phyloP scores from a whole-genome alignment of 2,797 vertebrate genomes.

The Columba guinea region DNA sequence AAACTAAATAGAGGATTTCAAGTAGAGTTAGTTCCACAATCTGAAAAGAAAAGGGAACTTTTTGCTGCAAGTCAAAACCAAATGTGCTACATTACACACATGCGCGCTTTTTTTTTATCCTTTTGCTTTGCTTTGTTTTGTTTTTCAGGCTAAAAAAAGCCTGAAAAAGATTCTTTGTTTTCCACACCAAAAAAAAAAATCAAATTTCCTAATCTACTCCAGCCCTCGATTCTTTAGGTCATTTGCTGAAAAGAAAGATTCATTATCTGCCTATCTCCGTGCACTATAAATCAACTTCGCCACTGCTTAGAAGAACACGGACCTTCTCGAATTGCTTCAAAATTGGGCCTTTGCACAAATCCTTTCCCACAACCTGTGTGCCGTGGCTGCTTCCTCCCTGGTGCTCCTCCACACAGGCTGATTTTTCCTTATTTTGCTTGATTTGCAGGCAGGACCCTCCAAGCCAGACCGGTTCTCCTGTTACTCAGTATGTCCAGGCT shows the following conservation, averaged over 20 bases:
- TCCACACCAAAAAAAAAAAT: not conserved
- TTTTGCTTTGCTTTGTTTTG: not conserved
- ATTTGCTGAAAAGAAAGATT: constrained; percentile 4
- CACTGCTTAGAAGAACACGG: not conserved
- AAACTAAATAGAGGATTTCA: not conserved
- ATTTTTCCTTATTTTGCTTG: not conserved
- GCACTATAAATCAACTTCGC: not conserved
- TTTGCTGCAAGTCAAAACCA: not conserved
- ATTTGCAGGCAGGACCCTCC: not conserved
- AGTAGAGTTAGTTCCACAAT: not conserved
- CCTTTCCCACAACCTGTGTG: not conserved
- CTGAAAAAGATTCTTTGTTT: not conserved
- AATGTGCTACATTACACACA: not conserved
- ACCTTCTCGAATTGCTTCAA: not conserved
- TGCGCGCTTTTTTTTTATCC: not conserved
- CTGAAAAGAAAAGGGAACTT: not conserved
- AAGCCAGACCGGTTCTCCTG: not conserved
- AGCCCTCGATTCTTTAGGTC: not conserved
- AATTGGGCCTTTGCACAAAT: not conserved
- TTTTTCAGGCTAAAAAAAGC: not conserved
- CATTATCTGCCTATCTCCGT: not conserved
- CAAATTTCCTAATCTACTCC: not conserved
- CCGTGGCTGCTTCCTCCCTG: fast-evolving
- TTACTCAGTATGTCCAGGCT: fast-evolving
- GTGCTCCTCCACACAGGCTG: not conserved